Evolutionary conservation across 2,797 vertebrate species (phyloP), one percentile per base, ranked within the genome.

Genomic region (Alouatta caraya): DNA sequence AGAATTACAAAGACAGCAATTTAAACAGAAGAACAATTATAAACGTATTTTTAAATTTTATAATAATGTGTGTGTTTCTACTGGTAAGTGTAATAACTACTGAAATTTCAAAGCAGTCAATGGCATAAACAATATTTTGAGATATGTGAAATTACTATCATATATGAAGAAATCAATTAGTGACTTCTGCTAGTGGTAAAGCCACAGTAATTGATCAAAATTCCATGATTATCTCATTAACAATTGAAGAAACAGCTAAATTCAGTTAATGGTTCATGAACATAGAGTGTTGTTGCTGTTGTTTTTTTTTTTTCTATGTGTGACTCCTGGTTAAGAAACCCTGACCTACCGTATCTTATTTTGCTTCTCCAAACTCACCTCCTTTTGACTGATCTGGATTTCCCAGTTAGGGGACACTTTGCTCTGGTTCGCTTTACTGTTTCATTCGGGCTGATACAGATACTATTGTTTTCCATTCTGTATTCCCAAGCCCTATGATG

Each of bases 361-460:
- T 39, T 26, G 30, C 12, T 76, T 37, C 59, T 96, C 73, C 33
- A 4, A 37, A 12, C 22, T 73, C 21, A 7, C 28, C 37, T 19
- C 28, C 8, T 5, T 12, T 37, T 42, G 30, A 22, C 14, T 24
- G 37, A 72, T 55, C 22, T 24, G 0, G 11, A 39, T 73, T 92
- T 59, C 44, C 61, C 48, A 73, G 39, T 24, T 24, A 33, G 13
- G 73, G 44, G 81, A 90, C 55, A 2, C 42, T 64, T 30, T 15
- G 46, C 0, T 15, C 24, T 44, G 48, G 48, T 48, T 85, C 30
- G 2, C 17, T 33, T 5, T 33, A 6, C 1, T 14, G 14, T 11
- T 73, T 73, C 14, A 3, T 17, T 78, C n/a, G 21, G 1, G 8
- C 11, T 26, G 57, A 44, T 0, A 1, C 21, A 64, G 70, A 59